Base-by-base conservation (phyloP, 2,888 invertebrate species). In the Kuschelorhynchus macadamiae region DNA sequence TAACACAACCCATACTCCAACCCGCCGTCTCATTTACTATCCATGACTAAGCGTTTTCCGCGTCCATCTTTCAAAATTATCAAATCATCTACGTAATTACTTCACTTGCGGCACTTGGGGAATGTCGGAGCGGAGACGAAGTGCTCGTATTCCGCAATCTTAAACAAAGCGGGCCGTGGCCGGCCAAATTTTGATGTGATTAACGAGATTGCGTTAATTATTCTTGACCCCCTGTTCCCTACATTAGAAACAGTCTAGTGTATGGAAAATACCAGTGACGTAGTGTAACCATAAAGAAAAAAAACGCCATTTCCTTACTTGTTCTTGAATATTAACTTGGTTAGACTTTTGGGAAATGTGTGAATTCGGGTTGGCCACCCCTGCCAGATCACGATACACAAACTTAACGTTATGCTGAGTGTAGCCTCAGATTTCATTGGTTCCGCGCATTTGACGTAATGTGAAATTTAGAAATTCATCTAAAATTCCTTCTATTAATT, bases 201-300 rank as follows among this genome's bases (percentile, higher is more conserved):
- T 77, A 77, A 77, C 77, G 77, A 77, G 72, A 74, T 46, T 39
- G 71, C 77, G 77, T 77, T 77, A 77, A 77, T 77, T 77, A 77
- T 73, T 71, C 72, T 71, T 74, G 74, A 74, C 74, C 75, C 73
- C 60, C 74, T 74, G 75, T 75, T 74, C 32, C 44, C 18, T 44
- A n/a, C n/a, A 47, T 2, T 36, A 16, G 36, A 41, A 39, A 41
- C 17, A 53, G 52, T 53, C 11, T 39, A 20, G 36, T 33, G 36
- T 8, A 36, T 11, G 9, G 11, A 36, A 36, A n/a, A 8, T 36
- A 36, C 14, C 53, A 53, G 53, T 41, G 53, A 53, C 53, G 53
- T 53, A 21, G 7, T 7, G 7, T 25, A 7, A n/a, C n/a, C n/a
- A n/a, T n/a, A n/a, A n/a, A n/a, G n/a, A n/a, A n/a, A n/a, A n/a